Conservation (phyloP, 2,888 invertebrate genomes). For the Alentia gelatinosa region DNA sequence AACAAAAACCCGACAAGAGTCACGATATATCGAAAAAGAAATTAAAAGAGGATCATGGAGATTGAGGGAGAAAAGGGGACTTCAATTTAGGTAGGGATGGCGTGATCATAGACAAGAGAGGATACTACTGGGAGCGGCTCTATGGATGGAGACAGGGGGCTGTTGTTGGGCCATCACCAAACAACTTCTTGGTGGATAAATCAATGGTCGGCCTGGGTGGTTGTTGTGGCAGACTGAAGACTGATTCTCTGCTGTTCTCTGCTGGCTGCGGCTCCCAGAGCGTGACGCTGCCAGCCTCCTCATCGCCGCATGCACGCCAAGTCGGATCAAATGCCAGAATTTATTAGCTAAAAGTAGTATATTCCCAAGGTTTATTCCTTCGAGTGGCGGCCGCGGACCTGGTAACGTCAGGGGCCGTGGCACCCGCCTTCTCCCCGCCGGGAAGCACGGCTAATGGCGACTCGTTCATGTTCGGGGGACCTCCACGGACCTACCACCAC, state of each 20-base stretch:
- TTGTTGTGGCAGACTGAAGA: background rate
- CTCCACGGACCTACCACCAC: background rate
- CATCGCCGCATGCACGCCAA: background rate
- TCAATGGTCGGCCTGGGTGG: background rate
- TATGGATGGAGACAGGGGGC: too few species aligned
- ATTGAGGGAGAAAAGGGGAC: too few species aligned
- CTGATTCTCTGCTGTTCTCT: too few species aligned
- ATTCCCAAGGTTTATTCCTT: background rate
- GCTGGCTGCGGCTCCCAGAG: background rate
- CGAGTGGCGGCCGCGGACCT: background rate
- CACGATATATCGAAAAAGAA: too few species aligned
- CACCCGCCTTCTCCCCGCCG: background rate
- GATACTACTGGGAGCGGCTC: too few species aligned
- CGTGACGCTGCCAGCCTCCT: background rate
- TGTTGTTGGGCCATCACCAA: too few species aligned
- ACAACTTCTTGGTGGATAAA: background rate
- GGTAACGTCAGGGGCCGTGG: background rate
- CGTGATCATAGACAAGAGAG: too few species aligned
- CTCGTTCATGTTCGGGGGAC: background rate
- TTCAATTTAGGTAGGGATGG: too few species aligned
- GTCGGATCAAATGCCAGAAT: conserved; percentile 17
- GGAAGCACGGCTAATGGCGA: background rate
- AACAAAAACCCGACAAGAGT: too few species aligned
- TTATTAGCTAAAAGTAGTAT: conserved; percentile 26
- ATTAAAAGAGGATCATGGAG: background rate